A percentile compares a stretch with the other conserved stretches of the same genome.
Conservation (phyloP, 2,888 invertebrate genomes). For the Cactoblastis cactorum region DNA sequence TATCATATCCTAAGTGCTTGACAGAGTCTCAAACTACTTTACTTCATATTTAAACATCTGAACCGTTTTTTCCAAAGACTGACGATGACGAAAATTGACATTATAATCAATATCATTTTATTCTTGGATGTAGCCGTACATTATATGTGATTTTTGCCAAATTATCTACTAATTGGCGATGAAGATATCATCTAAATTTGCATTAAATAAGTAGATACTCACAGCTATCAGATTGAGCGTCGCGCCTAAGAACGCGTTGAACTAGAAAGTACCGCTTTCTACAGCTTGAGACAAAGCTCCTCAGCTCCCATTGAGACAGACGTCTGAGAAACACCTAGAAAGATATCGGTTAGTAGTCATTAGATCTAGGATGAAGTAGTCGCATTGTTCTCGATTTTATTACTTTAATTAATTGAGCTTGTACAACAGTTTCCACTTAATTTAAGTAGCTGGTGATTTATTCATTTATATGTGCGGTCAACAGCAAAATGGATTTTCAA, state of each 20-base stretch:
- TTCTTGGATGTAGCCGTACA: too few relatives aligned
- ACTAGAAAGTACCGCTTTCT: constrained; percentile 9
- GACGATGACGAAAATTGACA: too few relatives aligned
- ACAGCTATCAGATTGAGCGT: neutral
- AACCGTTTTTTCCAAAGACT: too few relatives aligned
- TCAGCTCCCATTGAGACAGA: neutral
- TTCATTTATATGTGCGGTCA: neutral
- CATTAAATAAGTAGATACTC: too few relatives aligned
- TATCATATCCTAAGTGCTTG: too few relatives aligned
- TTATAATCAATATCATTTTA: too few relatives aligned
- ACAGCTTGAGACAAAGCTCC: constrained; percentile 2
- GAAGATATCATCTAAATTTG: too few relatives aligned
- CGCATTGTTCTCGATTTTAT: neutral
- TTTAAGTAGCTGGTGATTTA: neutral
- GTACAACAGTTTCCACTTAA: neutral
- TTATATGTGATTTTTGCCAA: too few relatives aligned
- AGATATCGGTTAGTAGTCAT: neutral
- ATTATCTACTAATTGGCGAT: too few relatives aligned
- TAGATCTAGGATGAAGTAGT: neutral
- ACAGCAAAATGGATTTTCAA: neutral
- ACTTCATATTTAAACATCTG: too few relatives aligned
- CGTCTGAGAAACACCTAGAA: neutral
- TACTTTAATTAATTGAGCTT: neutral
- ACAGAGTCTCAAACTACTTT: too few relatives aligned
- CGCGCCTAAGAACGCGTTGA: neutral